Evolutionary conservation across 2,797 vertebrate genomes (phyloP).

Genomic region (Propithecus deckenii): DNA sequence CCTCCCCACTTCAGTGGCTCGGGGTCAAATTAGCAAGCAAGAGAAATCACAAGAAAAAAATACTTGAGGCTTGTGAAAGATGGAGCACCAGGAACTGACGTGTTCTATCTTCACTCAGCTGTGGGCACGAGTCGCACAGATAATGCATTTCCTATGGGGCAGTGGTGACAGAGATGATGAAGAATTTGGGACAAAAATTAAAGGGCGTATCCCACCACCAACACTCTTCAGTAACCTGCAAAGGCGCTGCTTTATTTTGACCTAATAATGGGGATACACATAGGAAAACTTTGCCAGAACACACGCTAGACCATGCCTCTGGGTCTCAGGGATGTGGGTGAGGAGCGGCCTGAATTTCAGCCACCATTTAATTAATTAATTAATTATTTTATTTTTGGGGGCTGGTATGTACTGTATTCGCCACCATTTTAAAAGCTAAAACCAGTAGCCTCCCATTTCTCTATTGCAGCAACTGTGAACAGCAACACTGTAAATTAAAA

Average conservation of each 20-base stretch:
- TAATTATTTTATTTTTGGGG: too few relatives aligned
- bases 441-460: not conserved
- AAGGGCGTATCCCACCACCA: constrained; percentile 41
- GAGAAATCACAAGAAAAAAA: constrained; percentile 77
- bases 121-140: constrained; percentile 64
- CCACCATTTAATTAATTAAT: not conserved
- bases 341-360: not conserved
- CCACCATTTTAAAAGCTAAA: not conserved
- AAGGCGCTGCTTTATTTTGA: constrained; percentile 65
- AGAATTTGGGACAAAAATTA: constrained; percentile 58
- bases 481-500: not conserved
- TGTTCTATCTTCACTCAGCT: constrained; percentile 71
- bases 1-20: constrained; percentile 64
- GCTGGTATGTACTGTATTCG: too few relatives aligned
- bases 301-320: rapidly evolving
- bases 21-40: constrained; percentile 76
- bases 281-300: not conserved
- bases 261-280: not conserved
- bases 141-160: constrained; percentile 74
- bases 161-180: constrained; percentile 77
- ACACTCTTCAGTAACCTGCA: constrained; percentile 66
- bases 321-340: not conserved
- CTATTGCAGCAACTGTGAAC: not conserved
- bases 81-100: constrained; percentile 64
- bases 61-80: constrained; percentile 78